Evolutionary conservation across 1,140 invertebrate species (phyloP), one percentile per base, ranked within the genome.

Genomic region (Lethrus apterus): DNA sequence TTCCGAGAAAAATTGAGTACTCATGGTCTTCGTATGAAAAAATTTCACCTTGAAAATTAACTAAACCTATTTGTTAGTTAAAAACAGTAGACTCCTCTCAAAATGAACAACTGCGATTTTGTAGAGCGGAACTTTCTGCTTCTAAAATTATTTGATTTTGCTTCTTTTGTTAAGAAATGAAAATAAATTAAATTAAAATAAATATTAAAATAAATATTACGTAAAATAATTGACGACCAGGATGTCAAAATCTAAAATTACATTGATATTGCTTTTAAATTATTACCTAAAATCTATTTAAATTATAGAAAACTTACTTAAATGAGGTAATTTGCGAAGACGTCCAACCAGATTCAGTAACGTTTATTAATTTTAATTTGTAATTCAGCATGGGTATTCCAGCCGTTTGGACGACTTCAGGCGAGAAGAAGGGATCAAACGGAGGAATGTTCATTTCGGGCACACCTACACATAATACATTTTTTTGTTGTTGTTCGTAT

Each of bases 311-410:
- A 29, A 56, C 56, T 54, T 58, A 77, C 76, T 69, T 75, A 56
- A 84, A 84, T 67, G 81, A 83, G 4, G 80, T 87, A 24, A 88
- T 78, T 66, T 81, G 81, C 5, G 84, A 87, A 1, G 69, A 58
- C 0, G 78, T 73, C 86, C 86, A 89, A 14, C 86, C 86, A 32
- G 70, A 74, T 61, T 89, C 86, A 8, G 73, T 80, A 1, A 88
- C 79, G 58, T 88, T 80, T 34, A 66, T 74, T 32, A 89, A 67
- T n/a, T 73, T 78, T 3, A 89, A 69, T 10, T 73, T 78, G 56
- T 86, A 87, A n/a, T 73, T 71, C 20, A 84, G 68, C 38, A 74
- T 76, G 0, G 70, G 64, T 21, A 77, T 68, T 17, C 79, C 78
- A 4, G 80, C 72, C 14, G 68, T 70, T 44, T 81, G 78, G 3